Evolutionary conservation across 2,113 vertebrate species (phyloP).

Genomic region (Rhinolophus sinicus): DNA sequence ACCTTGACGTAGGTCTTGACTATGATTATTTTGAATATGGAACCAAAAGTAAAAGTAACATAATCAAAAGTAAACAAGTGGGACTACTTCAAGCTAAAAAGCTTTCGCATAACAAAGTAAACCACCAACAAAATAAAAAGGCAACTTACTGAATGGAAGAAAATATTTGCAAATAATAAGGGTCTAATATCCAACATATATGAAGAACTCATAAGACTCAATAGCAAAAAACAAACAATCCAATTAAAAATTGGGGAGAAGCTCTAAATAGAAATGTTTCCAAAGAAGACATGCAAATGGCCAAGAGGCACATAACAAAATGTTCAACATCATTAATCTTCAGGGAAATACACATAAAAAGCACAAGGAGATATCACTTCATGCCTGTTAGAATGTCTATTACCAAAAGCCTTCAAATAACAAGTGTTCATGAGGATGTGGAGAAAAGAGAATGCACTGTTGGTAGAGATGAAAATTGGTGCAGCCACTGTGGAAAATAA

Average conservation of each 20-base stretch:
- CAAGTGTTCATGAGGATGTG: not conserved
- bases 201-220: not conserved
- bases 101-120: not conserved
- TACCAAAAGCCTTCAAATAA: not conserved
- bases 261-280: not conserved
- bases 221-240: not conserved
- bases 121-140: not conserved
- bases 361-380: not conserved
- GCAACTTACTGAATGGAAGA: not conserved
- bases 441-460: not conserved
- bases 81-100: not conserved
- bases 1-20: too few species aligned
- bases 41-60: too few species aligned
- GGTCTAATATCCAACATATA: not conserved
- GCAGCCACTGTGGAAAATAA: not conserved
- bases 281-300: not conserved
- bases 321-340: not conserved
- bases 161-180: not conserved
- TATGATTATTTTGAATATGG: too few species aligned
- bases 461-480: not conserved
- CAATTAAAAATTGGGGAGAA: not conserved
- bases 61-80: not conserved
- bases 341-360: not conserved
- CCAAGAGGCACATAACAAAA: not conserved
- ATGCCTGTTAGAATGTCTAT: not conserved